Conservation (phyloP, 35 echinoderm and acorn worm genomes). For the Apostichopus japonicus region DNA sequence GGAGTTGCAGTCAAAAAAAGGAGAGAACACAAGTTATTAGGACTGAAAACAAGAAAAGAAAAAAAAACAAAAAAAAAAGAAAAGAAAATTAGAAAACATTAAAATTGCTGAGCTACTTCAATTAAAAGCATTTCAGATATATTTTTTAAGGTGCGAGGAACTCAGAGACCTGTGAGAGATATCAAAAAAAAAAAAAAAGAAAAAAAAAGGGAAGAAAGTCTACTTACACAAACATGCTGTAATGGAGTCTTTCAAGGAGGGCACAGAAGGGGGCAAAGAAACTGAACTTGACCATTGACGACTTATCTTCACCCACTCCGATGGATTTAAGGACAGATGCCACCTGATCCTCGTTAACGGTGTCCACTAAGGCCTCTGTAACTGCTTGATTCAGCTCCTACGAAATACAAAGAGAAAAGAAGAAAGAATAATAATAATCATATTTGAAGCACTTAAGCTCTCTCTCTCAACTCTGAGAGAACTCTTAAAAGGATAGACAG, state of each 20-base stretch:
- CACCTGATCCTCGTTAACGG: slow-evolving; percentile 75
- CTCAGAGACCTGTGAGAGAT: no score
- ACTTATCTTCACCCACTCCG: slow-evolving; percentile 51
- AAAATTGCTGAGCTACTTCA: no score
- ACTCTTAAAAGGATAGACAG: no score
- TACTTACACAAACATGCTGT: slow-evolving; percentile 84
- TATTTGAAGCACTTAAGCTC: no score
- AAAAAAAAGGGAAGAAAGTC: not conserved
- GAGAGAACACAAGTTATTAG: no score
- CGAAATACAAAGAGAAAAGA: not conserved
- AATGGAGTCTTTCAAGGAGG: slow-evolving; percentile 78
- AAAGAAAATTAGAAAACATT: no score
- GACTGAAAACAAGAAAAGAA: no score
- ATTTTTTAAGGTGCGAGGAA: not conserved
- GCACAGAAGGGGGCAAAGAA: slow-evolving; percentile 88
- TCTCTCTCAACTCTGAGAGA: no score
- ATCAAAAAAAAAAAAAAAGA: no score
- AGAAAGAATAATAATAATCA: not conserved
- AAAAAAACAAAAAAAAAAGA: no score
- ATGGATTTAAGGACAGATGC: slow-evolving; percentile 53
- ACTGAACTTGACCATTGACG: slow-evolving; percentile 48
- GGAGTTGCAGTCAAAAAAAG: no score
- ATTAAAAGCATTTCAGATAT: not conserved
- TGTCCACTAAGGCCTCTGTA: slow-evolving; percentile 78
- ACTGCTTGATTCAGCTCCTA: slow-evolving; percentile 87